Evolutionary conservation across 2,797 vertebrate genomes (phyloP), one percentile per base, ranked within the genome.

Genomic region (Distichodus sexfasciatus): DNA sequence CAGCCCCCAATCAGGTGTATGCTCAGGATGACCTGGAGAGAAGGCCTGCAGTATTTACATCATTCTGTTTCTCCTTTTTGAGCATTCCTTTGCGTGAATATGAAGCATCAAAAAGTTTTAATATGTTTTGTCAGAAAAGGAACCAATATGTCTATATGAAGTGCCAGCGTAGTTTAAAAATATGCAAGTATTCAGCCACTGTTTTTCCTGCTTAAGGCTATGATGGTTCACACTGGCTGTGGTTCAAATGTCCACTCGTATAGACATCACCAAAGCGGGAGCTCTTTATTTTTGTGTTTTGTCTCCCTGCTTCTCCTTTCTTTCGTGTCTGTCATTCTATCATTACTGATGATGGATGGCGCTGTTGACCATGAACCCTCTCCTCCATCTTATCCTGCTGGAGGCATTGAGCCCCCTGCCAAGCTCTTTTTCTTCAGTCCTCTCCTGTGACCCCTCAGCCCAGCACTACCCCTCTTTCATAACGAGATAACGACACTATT

Each of bases 401-500:
- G 17, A 14, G 5, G 24, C 31, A 24, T 2, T n/a, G 6, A 23
- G 3, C 17, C 14, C 19, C 21, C 35, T 2, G 12, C 33, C 31
- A 8, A 9, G 4, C 21, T 33, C 23, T 31, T n/a, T 26, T 35
- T 19, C 28, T 28, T 4, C n/a, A 19, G 5, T 11, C 0, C 29
- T 10, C 1, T 11, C 12, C n/a, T 35, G 8, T 21, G 19, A 2
- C 31, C 15, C 19, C 19, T 44, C 9, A 14, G 17, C 10, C 57
- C 53, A 33, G 51, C 48, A 26, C 57, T 63, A 23, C 67, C 19
- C 23, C 40, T 59, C 54, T 53, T 48, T 81, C 84, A 78, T 79
- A 65, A 75, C 80, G 78, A 70, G 73, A 82, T 77, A 78, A 84
- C 74, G 79, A 82, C 77, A 83, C 78, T 79, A 72, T 82, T 77